Base-by-base conservation (phyloP, 1,140 invertebrate species). In the Gryon sp. region DNA sequence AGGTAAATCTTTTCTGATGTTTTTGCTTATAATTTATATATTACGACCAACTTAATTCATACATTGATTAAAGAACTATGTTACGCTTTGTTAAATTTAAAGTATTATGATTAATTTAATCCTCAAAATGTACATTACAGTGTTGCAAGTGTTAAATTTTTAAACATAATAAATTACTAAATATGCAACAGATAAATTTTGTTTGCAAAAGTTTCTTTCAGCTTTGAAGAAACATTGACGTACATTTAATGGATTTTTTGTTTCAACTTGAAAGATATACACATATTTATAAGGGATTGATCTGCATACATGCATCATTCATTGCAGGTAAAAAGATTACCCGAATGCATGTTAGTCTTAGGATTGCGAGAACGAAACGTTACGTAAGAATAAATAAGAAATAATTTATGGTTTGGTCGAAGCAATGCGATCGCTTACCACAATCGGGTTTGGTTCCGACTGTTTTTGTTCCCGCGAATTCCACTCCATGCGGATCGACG, bases 401-500 rank as follows among this genome's bases (percentile, higher is more conserved):
- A 62, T 70, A 60, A 70, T 70, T 60, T 53, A 70, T 70, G 20
- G 15, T 1, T 34, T n/a, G 8, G 24, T 38, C 26, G 36, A 41
- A 41, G 28, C n/a, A 52, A 57, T n/a, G 46, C 28, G 9, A 19
- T 24, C 15, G 90, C 91, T 91, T 91, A 96, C 95, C 94, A 87
- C 96, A 97, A 84, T 94, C 93, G 53, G 95, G 94, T 89, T 94
- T 95, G 14, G 81, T 68, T 78, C 95, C 94, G 82, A 93, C 91
- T 50, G 93, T 94, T 83, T 95, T 92, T 48, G 95, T 95, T 80
- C 94, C 94, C 57, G 94, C 92, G 79, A 94, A 93, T 88, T 97
- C 96, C 18, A 96, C 94, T 19, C 96, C 96, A 87, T 97, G 96
- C 81, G 95, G 93, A 90, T 97, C 96, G 36, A 97, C 95, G 90